Base-by-base conservation (phyloP, 2,113 vertebrate genomes). In the Archocentrus centrarchus region DNA sequence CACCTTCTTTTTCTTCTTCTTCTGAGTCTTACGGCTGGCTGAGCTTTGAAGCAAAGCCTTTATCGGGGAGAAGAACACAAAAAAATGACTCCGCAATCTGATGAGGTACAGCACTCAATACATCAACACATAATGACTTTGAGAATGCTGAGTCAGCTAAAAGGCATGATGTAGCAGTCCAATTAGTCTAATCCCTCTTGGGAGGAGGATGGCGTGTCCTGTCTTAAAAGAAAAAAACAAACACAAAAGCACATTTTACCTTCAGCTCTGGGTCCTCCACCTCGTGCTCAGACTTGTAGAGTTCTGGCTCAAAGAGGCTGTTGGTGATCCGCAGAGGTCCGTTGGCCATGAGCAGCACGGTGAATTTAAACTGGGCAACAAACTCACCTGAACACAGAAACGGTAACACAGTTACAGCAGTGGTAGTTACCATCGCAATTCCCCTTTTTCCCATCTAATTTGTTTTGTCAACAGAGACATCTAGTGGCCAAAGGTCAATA, bases 1-100 rank as follows among this genome's bases (percentile, higher is more conserved):
- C 88, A 99, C 98, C 98, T 99, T 99, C 97, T 99, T 99, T 96
- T 99, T 99, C 97, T 99, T 99, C 95, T 98, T 99, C 96, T 99
- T 99, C 93, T 99, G 98, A 50, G 98, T 97, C 96, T 98, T 99
- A 58, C 98, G 95, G 94, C 98, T 99, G 80, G 97, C 97, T 53
- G 98, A 99, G 95, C 98, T 99, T 81, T 99, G 97, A 90, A 99
- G 96, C 77, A 99, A 96, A 88, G 97, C 96, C 98, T 99, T 80
- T 30, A 88, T 63, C 79, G n/a, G 39, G 53, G 24, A 30, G 44
- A 41, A 70, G 13, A 14, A 24, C 20, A 2, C 6, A 77, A 13
- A 70, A 70, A 63, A 39, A 70, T 57, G 13, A 55, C 32, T 50
- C 6, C 18, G 20, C 68, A 73, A 53, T 18, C 44, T 1, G 6